Base-by-base conservation (phyloP, 2,888 invertebrate species). In the Elgonia sp. region DNA sequence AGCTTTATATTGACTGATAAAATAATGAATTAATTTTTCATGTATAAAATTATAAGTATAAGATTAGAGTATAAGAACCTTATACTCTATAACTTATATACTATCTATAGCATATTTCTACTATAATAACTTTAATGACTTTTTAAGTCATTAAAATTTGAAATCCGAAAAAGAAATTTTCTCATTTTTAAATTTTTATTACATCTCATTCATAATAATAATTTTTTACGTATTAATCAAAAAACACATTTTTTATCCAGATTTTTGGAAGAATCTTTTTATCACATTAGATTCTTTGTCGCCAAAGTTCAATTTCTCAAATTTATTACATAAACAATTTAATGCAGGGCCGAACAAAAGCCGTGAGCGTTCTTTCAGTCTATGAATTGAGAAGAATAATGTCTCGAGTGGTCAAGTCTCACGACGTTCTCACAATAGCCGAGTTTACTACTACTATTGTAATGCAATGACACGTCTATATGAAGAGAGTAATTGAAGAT, bases 361-460 rank as follows among this genome's bases (percentile, higher is more conserved):
- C 53, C 50, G 67, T 60, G 72, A 75, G 40, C 46, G 72, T 84
- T 76, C 86, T 83, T 83, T 76, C 67, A 77, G 67, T 37, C 73
- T 72, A 84, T 80, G 81, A 73, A 89, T 84, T 75, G 86, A 88
- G 72, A 83, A 88, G 86, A 77, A 88, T 88, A 88, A 86, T 84
- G 88, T 88, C 83, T 86, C 88, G 81, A 88, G 88, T 84, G 77
- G 83, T 76, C 84, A 83, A 76, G 81, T 88, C 76, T 86, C 84
- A 80, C 76, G 80, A 63, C 81, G 77, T 77, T 67, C 84, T 60
- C 42, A 88, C 85, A 88, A 88, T 83, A 72, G 83, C 50, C 76
- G 65, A 73, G 60, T 79, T 73, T 79, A 69, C 83, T 79, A 76
- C 86, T 70, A 65, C 86, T 39, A 84, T 80, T 88, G 69, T 85